Base-by-base conservation (phyloP, 2,888 invertebrate species). In the Stegana nigrithorax region DNA sequence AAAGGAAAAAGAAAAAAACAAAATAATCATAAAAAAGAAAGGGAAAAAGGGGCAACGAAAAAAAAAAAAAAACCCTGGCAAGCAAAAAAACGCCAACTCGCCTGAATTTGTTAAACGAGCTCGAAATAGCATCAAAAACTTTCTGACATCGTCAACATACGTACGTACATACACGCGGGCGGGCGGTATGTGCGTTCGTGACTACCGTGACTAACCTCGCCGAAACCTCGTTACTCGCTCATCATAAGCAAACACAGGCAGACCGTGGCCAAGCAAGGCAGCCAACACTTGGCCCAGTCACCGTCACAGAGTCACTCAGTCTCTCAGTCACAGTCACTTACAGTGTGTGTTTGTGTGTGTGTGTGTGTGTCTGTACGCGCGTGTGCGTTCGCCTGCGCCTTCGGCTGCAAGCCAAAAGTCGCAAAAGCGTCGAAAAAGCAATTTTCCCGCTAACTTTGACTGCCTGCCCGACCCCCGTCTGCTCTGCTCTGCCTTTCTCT, bases 91-190 rank as follows among this genome's bases (percentile, higher is more conserved):
- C 42, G 51, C 78, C 73, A 78, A 77, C 78, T 80, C 79, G 73
- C 74, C 76, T 71, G 78, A 78, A 76, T 79, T 78, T 75, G 78
- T 78, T 76, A 78, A 79, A 78, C 78, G 80, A 79, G 80, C 10
- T 47, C 21, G 27, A 59, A 59, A 44, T 59, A 47, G 21, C 47
- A 21, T 74, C 74, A 73, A 78, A 75, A 78, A 78, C 72, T 79
- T 76, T 77, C 45, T 44, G 32, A 53, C 53, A 53, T 53, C 32
- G 5, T 19, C 53, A 19, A 53, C 53, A 47, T 53, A 53, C 12
- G 36, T 8, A 36, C 36, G 14, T 8, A 36, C 10, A 36, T 8
- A 36, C 36, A 36, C 36, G 10, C 10, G 10, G 36, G 2, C 36
- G 10, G 36, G 5, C 36, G 4, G 5, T 4, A 6, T 39, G 5